phyloP scores from a whole-genome alignment of 2,113 vertebrate species.

The Microtus richardsoni region DNA sequence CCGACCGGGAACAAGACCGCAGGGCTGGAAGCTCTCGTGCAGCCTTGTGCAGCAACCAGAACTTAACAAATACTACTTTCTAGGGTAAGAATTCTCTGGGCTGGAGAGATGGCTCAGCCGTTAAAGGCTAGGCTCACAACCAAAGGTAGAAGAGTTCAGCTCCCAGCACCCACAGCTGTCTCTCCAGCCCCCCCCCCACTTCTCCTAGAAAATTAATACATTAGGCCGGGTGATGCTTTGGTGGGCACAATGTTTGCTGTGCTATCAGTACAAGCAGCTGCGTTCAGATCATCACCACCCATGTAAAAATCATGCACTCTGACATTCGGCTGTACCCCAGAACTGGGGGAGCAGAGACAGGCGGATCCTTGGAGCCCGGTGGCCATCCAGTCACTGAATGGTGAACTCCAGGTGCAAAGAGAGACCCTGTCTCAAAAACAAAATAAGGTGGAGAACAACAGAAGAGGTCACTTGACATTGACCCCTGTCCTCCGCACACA shows the following conservation, averaged over 20 bases:
- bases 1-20: not conserved
- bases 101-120: not conserved
- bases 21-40: not conserved
- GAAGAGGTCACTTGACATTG: not conserved
- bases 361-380: not conserved
- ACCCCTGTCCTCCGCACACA: no score
- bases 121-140: no score
- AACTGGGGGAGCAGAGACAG: not conserved
- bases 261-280: not conserved
- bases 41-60: accelerated
- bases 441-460: not conserved
- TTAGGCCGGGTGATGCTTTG: not conserved
- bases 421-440: not conserved
- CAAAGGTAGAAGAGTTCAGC: no score
- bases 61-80: not conserved
- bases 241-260: not conserved
- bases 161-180: no score
- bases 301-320: not conserved
- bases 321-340: not conserved
- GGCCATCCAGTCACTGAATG: not conserved
- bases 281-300: not conserved
- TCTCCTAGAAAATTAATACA: no score
- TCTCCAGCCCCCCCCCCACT: no score
- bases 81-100: not conserved
- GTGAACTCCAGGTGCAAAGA: not conserved